These are phyloP conservation scores for Grallaria varia DNA, from an alignment of 2,113 vertebrate genomes.

Conservation along the genomic window DNA sequence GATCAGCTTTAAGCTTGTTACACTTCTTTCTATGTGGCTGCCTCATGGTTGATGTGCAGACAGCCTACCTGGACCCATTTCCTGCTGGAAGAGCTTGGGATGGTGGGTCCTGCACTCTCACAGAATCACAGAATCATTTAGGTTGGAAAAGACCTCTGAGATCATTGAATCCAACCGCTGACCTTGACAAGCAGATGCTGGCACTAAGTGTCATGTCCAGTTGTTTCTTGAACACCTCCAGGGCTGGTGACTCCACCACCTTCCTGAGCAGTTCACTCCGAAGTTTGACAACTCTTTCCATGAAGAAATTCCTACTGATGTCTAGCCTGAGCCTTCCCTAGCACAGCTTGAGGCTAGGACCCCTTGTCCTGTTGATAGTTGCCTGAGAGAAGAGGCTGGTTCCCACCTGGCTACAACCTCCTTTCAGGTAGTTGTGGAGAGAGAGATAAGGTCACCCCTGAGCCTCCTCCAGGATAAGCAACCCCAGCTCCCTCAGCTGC, in stretches of 20 bases:
- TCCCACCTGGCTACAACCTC: neutral
- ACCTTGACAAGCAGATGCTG: neutral
- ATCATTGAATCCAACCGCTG: neutral
- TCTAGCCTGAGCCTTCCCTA: neutral
- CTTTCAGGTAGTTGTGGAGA: neutral
- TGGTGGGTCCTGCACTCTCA: neutral
- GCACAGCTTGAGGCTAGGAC: neutral
- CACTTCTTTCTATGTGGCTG: neutral
- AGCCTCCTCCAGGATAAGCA: neutral
- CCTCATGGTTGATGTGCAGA: neutral
- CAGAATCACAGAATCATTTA: neutral
- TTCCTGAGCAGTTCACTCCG: neutral
- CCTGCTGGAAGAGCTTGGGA: neutral
- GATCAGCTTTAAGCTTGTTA: neutral
- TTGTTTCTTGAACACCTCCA: neutral
- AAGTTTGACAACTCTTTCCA: neutral
- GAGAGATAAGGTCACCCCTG: neutral
- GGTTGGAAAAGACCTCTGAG: neutral
- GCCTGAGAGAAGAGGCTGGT: neutral
- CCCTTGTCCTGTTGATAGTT: neutral
- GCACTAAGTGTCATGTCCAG: neutral
- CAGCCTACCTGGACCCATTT: neutral
- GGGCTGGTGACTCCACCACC: neutral
- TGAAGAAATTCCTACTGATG: neutral
- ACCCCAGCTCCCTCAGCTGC: neutral